Base-by-base conservation (phyloP, 2,888 invertebrate species). In the Dolomedes plantarius region DNA sequence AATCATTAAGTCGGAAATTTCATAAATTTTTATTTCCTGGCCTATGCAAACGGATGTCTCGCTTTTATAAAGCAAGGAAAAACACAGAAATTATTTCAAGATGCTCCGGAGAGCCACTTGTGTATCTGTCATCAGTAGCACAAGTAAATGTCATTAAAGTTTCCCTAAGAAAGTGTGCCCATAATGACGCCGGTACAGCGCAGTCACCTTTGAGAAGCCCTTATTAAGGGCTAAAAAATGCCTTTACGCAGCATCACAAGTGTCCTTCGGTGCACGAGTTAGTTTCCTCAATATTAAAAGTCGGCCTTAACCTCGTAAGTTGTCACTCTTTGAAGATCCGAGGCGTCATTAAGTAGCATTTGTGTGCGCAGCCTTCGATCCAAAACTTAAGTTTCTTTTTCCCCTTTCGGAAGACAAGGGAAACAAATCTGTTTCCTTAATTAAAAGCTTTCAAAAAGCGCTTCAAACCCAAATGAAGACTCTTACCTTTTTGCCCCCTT, bases 401-500 rank as follows among this genome's bases (percentile, higher is more conserved):
- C 23, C 29, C 19, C 16, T 64, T 23, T n/a, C n/a, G n/a, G 27
- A 23, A 39, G 39, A 77, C 36, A 29, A 19, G 64, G 62, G 72
- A 77, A 76, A 73, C 83, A 85, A 85, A 85, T 85, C 77, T 39
- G 72, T 73, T 72, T 67, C 76, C 71, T 85, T 85, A 85, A 85
- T 85, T 85, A 85, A 85, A 85, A 85, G 83, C 83, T 85, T 85
- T 85, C 83, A 85, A 85, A 85, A 77, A 85, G 77, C 72, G 83
- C 82, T 83, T 83, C 82, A 71, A 77, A 77, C 73, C 76, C 56
- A 77, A 83, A 83, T 85, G 77, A 85, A 85, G 83, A 62, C 72
- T 50, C 50, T 62, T 65, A 62, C 62, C 69, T 56, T 74, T 74
- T 74, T 74, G 31, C 65, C 46, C 56, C 72, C 56, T 31, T 39